Evolutionary conservation across 2,797 vertebrate species (phyloP).

Genomic region (Fratercula arctica): DNA sequence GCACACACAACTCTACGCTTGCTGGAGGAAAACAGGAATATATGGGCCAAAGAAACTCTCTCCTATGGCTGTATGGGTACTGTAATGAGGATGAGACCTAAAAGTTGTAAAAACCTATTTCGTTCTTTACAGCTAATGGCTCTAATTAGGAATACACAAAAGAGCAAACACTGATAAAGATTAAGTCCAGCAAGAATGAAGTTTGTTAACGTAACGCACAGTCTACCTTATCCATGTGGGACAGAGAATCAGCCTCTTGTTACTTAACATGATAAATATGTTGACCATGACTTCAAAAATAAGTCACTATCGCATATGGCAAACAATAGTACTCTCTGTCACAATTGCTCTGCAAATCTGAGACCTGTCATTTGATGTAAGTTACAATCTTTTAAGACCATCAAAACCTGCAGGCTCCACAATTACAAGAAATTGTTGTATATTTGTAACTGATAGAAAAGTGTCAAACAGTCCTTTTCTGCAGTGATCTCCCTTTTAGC

Average conservation of each 20-base stretch:
- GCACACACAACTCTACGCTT: background rate
- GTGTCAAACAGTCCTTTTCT: background rate
- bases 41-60: background rate
- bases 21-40: background rate
- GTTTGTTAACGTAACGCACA: background rate
- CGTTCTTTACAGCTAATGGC: background rate
- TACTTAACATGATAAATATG: background rate
- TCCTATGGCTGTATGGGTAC: background rate
- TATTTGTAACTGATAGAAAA: background rate
- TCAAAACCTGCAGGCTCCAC: background rate
- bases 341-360: background rate
- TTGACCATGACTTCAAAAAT: background rate
- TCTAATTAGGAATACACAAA: background rate
- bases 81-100: background rate
- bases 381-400: background rate
- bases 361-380: background rate
- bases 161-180: background rate
- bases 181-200: background rate
- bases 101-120: background rate
- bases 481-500: background rate
- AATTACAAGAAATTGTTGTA: background rate
- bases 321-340: background rate
- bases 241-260: background rate
- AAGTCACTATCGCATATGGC: background rate
- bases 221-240: background rate